Conservation (phyloP, 2,113 vertebrate species). For the Ammodramus savannarum region DNA sequence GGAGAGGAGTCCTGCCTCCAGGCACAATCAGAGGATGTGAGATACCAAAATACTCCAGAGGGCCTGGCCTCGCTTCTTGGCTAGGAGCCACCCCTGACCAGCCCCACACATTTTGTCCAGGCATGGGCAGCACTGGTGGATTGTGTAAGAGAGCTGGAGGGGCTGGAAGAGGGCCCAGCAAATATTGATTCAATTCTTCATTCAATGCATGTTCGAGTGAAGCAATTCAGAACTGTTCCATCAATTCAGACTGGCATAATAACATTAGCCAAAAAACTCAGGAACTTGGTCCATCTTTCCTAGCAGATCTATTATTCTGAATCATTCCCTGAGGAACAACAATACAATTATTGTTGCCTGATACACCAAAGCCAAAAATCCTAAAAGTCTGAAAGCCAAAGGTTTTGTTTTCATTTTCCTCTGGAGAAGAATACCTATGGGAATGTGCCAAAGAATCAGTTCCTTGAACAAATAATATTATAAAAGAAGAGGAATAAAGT, state of each 20-base stretch:
- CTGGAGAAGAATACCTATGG: neutral
- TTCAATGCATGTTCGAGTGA: neutral
- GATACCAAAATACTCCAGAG: neutral
- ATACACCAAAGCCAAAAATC: neutral
- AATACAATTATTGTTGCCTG: neutral
- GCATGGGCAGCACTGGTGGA: neutral
- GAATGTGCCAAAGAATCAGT: neutral
- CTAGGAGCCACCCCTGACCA: neutral
- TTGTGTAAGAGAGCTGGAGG: neutral
- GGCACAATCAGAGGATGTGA: neutral
- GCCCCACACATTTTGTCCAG: neutral
- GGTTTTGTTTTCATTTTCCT: neutral
- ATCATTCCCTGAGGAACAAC: neutral
- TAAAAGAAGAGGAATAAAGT: neutral
- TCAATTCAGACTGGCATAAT: neutral
- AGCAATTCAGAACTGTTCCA: neutral
- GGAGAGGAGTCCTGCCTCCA: neutral
- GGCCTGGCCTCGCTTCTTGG: neutral
- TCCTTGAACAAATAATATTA: neutral
- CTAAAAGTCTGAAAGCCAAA: neutral
- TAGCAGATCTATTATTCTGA: neutral
- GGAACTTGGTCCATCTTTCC: neutral
- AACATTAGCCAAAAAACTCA: neutral
- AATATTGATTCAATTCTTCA: slow-evolving; percentile 10
- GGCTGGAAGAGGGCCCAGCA: neutral